Evolutionary conservation across 2,888 invertebrate genomes (phyloP), one percentile per base, ranked within the genome.

Genomic region (Synergus laeviventris): DNA sequence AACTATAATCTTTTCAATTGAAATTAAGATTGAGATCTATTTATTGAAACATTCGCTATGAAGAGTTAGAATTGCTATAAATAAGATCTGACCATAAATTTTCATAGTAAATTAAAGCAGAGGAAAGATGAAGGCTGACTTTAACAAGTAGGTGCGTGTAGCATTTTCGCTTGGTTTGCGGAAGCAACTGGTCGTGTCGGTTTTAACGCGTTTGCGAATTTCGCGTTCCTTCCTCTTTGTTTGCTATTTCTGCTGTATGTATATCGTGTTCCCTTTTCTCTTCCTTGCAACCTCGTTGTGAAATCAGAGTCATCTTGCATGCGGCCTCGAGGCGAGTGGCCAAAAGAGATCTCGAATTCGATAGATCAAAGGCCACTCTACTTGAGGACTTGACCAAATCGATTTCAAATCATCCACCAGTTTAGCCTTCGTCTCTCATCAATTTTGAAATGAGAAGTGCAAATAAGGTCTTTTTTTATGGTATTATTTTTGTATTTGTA

Each of bases 291-390:
- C 45, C 66, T 66, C 66, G 45, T 66, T 66, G 45, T 66, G 66
- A 66, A 66, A 66, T 45, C 66, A 61, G 61, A 62, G 66, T 66
- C 66, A 45, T 66, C 66, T 66, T 66, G 66, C 21, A 66, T 45
- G 16, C 4, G 45, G 14, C 42, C 66, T 66, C 45, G 66, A 66
- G 45, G 45, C 66, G 24, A 66, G 66, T 45, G 66, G 66, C 66
- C 66, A 66, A 66, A 66, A 21, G 24, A 11, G n/a, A 66, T 66
- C 16, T 66, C 24, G 24, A 66, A 45, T 66, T 66, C 45, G 24
- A 45, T 66, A 66, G 45, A 45, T 45, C 24, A 66, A 64, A 64
- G 62, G 62, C 18, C 62, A 39, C 39, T 62, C 36, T 16, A 39
- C 12, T 64, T 62, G 21, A 64, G n/a, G 2, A 64, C 8, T 64